Evolutionary conservation across 2,888 invertebrate species (phyloP).

Genomic region (Cerastis rubricosa): DNA sequence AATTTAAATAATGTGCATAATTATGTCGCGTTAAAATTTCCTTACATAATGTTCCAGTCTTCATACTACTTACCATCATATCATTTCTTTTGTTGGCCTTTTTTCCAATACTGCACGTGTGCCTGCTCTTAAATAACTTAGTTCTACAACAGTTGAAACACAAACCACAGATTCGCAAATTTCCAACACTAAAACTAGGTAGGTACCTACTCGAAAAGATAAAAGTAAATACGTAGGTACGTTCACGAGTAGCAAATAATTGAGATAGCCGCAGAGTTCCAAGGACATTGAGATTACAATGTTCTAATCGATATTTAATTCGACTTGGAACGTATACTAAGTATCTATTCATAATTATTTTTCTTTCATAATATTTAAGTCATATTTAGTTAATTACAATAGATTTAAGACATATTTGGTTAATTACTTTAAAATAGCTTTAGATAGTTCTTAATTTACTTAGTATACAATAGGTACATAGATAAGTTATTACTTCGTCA

Average conservation of each 20-base stretch:
- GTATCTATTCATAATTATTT: conserved; percentile 47
- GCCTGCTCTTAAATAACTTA: conserved; percentile 66
- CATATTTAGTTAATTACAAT: conserved; percentile 58
- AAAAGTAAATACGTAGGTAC: conserved; percentile 36
- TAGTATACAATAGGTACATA: conserved; percentile 54
- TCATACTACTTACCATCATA: conserved; percentile 27
- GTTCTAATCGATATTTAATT: conserved; percentile 51
- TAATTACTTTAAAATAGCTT: conserved; percentile 59
- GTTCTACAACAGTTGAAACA: conserved; percentile 32
- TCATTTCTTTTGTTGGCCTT: conserved; percentile 56
- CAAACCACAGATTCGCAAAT: conserved; percentile 21
- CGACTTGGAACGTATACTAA: conserved; percentile 52
- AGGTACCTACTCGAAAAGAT: conserved; percentile 41
- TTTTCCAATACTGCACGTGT: conserved; percentile 35
- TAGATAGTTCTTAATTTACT: conserved; percentile 60
- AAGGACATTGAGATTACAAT: conserved; percentile 55
- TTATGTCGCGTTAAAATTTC: conserved; percentile 27
- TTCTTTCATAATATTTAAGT: conserved; percentile 40
- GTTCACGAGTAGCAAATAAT: conserved; percentile 51
- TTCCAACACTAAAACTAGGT: conserved; percentile 5
- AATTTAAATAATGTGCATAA: conserved; percentile 55
- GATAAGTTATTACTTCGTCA: conserved; percentile 50
- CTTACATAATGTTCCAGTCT: conserved; percentile 36
- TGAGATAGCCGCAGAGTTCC: conserved; percentile 53
- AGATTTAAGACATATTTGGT: conserved; percentile 59